Base-by-base conservation (phyloP, 92 coral and sea anemone species). In the Chrysogorgia sp. region DNA sequence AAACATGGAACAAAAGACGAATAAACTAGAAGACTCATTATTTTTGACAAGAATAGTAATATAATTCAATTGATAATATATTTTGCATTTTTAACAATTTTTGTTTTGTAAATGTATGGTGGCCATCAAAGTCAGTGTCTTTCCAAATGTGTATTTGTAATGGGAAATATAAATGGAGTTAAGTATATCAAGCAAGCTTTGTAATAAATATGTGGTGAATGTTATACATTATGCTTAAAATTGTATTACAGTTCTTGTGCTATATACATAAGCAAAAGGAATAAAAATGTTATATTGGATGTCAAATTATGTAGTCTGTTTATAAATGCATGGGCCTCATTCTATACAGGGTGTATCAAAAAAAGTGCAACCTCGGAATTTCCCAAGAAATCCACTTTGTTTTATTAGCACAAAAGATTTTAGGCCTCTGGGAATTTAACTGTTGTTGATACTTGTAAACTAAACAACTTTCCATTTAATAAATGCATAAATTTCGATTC, bases 1-100 rank as follows among this genome's bases (percentile, higher is more conserved):
- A 96, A 96, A 69, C 99, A 91, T 24, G 99, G 99, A 59, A 96
- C 90, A 67, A 91, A 96, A 67, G 99, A 96, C 13, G 99, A 96
- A 33, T 83, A 74, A 53, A 34, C n/a, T n/a, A 34, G 37, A 3
- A 17, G 57, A 23, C 74, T 4, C 25, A 4, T 21, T 26, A 4
- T 20, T 17, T 68, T 64, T 77, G 24, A 49, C 29, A 48, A 3
- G 1, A 59, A 25, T 69, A 69, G 76, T 69, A 69, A 69, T 69
- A 69, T 69, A 69, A 69, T 21, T 69, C 76, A 69, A 69, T 69
- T 69, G 24, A n/a, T 69, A 29, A 69, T 69, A 69, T 67, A 67
- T 64, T 34, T 67, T 47, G 2, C 7, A 6, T 6, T 47, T 47
- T 47, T 15, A 37, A 37, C 12, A 37, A 35, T 40, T 26, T 67